phyloP scores from a whole-genome alignment of 35 echinoderm and acorn worm genomes.

The Acanthaster planci region DNA sequence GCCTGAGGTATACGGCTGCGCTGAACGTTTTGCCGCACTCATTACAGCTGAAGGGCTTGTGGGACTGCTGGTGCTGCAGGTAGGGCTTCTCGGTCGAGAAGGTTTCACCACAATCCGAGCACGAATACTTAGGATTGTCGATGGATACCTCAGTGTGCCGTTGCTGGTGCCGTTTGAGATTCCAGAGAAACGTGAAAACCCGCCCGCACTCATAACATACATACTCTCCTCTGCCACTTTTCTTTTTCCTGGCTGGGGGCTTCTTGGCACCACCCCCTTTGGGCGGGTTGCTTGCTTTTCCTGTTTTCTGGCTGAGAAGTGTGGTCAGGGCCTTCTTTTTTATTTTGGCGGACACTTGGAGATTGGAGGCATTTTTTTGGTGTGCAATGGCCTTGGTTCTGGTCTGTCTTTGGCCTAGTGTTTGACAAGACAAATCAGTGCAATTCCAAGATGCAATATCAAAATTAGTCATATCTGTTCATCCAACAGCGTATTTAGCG shows the following conservation, averaged over 20 bases:
- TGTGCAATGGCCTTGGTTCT: not conserved
- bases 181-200: not conserved
- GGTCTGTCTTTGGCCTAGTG: not conserved
- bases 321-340: slow-evolving; percentile 15
- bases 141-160: not conserved
- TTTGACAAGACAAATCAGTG: too few species aligned
- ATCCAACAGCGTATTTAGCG: too few species aligned
- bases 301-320: not conserved
- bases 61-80: not conserved
- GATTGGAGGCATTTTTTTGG: not conserved
- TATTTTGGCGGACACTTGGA: not conserved
- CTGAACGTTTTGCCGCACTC: slow-evolving; percentile 19
- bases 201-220: not conserved
- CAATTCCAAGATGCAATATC: too few species aligned
- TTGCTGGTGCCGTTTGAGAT: not conserved
- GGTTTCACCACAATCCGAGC: not conserved
- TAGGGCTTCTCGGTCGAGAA: not conserved
- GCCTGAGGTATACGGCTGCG: not conserved
- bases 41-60: not conserved
- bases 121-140: not conserved
- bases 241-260: not conserved
- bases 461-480: too few species aligned
- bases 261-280: not conserved
- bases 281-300: too few species aligned
- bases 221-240: not conserved